Percentiles rank a stretch among this genome's conserved stretches.
These are phyloP conservation scores for Paedocypris sp. DNA, from an alignment of 2,113 vertebrate species.

Conservation along the genomic window DNA sequence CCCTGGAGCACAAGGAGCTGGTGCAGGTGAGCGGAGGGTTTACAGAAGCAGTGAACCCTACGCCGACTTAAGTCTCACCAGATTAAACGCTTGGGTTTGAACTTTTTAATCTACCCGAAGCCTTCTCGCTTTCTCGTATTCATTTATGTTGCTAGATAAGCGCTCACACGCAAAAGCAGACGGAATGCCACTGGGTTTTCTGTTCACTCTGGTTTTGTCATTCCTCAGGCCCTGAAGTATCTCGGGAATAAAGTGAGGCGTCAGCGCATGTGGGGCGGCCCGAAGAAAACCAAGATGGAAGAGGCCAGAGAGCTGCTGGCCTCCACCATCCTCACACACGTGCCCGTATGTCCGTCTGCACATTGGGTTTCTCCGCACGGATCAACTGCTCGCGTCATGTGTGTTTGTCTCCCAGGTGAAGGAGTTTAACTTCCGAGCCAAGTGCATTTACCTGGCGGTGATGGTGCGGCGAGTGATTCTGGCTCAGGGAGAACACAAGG, in stretches of 20 bases:
- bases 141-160: neutral
- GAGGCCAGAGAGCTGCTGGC: constrained; percentile 92
- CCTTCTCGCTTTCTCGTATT: neutral
- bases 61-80: neutral
- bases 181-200: too few species aligned
- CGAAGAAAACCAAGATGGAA: constrained; percentile 97
- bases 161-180: neutral
- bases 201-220: neutral
- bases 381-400: neutral
- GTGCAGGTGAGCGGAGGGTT: constrained; percentile 34
- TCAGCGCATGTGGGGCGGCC: constrained; percentile 96
- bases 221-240: constrained; percentile 80
- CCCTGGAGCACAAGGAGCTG: constrained; percentile 24
- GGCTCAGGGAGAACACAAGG: constrained; percentile 93
- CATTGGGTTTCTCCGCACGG: neutral
- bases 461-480: constrained; percentile 96
- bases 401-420: constrained; percentile 71
- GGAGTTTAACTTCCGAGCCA: constrained; percentile 95
- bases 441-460: constrained; percentile 94
- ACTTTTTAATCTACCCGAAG: neutral
- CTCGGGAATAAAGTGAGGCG: constrained; percentile 94
- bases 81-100: neutral
- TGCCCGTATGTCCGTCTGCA: constrained; percentile 59
- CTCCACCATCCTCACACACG: constrained; percentile 88
- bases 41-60: constrained; percentile 11